Percentiles rank a stretch among this genome's conserved stretches.
Evolutionary conservation across 2,113 vertebrate species (phyloP).

Genomic region (Myodes glareolus): DNA sequence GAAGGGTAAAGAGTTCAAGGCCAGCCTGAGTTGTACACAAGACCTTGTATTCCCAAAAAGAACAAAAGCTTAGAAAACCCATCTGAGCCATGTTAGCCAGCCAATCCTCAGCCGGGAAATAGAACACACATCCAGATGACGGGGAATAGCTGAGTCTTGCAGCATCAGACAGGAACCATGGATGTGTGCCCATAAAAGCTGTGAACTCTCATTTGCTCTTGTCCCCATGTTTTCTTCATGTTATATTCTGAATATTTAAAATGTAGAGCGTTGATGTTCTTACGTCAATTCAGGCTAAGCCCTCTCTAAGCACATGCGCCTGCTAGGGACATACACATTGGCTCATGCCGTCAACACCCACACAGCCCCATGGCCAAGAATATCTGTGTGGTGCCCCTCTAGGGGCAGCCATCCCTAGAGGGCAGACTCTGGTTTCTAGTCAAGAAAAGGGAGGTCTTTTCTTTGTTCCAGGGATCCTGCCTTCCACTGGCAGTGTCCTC

Average conservation of each 20-base stretch:
- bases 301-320: not conserved
- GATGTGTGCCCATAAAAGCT: not conserved
- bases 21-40: not conserved
- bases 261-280: not conserved
- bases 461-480: not conserved
- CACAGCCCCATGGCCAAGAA: not conserved
- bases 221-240: not conserved
- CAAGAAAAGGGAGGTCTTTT: not conserved
- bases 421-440: not conserved
- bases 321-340: not conserved
- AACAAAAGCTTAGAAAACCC: not conserved
- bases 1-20: not conserved
- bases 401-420: rapidly evolving
- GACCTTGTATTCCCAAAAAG: not conserved
- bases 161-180: not conserved
- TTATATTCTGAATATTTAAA: conserved; percentile 25
- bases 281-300: not conserved
- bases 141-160: rapidly evolving
- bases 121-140: rapidly evolving
- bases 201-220: not conserved
- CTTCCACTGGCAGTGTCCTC: not conserved
- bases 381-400: not conserved
- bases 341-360: not conserved
- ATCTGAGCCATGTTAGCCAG: not conserved
- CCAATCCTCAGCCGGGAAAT: not conserved